phyloP scores from a whole-genome alignment of 1,140 invertebrate genomes.

The Lasioglossum albipes region DNA sequence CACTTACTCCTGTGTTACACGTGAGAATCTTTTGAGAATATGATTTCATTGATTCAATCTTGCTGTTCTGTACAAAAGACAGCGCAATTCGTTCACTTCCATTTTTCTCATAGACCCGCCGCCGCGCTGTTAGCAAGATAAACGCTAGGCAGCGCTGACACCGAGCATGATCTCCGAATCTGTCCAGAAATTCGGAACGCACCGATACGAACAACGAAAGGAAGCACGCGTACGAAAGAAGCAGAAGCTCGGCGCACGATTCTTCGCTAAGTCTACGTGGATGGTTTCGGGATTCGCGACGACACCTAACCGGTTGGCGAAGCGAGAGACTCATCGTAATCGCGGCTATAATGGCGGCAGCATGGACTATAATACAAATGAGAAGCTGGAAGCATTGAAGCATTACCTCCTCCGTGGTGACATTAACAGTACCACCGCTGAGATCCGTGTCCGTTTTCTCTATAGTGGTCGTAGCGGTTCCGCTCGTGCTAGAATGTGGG shows the following conservation, averaged over 20 bases:
- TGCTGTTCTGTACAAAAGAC: not conserved
- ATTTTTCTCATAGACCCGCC: not conserved
- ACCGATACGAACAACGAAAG: not conserved
- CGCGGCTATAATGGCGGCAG: conserved; percentile 41
- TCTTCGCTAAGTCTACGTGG: not conserved
- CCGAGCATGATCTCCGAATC: no score
- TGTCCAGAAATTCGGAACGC: not conserved
- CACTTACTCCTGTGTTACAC: no score
- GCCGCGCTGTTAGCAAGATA: no score
- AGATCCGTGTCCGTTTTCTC: conserved; percentile 62
- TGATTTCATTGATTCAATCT: no score
- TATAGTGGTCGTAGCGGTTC: conserved; percentile 22
- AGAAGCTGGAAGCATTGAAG: conserved; percentile 68
- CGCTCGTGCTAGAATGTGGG: conserved; percentile 52
- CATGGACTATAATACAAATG: conserved; percentile 61
- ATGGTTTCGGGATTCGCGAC: not conserved
- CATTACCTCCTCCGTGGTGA: conserved; percentile 73
- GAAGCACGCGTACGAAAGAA: not conserved
- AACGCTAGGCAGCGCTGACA: no score
- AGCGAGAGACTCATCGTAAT: conserved; percentile 46
- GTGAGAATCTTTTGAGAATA: no score
- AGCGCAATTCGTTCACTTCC: not conserved
- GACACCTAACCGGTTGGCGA: conserved; percentile 32
- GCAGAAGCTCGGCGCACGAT: not conserved
- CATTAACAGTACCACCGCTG: conserved; percentile 67